Base-by-base conservation (phyloP, 2,888 invertebrate genomes). In the Spilarctia lutea region DNA sequence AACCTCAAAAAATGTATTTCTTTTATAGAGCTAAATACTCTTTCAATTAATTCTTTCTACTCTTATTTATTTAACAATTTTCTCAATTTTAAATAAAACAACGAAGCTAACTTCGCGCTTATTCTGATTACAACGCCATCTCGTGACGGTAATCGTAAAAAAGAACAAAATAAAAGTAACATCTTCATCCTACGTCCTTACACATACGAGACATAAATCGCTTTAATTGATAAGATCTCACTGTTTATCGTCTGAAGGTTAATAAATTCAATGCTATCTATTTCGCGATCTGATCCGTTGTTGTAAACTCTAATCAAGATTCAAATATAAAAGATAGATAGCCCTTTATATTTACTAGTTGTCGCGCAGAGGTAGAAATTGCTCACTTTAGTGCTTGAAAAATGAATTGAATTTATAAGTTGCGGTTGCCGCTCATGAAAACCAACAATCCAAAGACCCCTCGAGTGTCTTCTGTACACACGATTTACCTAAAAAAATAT, bases 191-290 rank as follows among this genome's bases (percentile, higher is more conserved):
- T 82, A 83, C 85, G 79, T 72, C 30, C 60, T 45, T 68, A 69
- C 39, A 60, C 42, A n/a, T 63, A 71, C 66, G 48, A 68, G 73
- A 66, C 75, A 84, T 84, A 84, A 84, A 84, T 84, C 81, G 75
- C 78, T 78, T 77, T 76, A 72, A 68, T 27, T 73, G 83, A 84
- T 84, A 84, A 69, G n/a, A 84, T 84, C 83, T 65, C 39, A 72
- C 74, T 77, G 83, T 84, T 84, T 84, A 84, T 84, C 83, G 82
- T 79, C 68, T 68, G 75, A 79, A 73, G 76, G 79, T 74, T 76
- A 75, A 84, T 84, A 84, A 84, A 84, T 84, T 79, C 48, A 63
- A 78, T 65, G 27, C 42, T 73, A 84, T 84, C 83, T 83, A 79
- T 72, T 77, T 82, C 71, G 75, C 81, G 79, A 84, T 84, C 83